Conservation (phyloP, 2,888 invertebrate genomes). For the Aporophyla lueneburgensis region DNA sequence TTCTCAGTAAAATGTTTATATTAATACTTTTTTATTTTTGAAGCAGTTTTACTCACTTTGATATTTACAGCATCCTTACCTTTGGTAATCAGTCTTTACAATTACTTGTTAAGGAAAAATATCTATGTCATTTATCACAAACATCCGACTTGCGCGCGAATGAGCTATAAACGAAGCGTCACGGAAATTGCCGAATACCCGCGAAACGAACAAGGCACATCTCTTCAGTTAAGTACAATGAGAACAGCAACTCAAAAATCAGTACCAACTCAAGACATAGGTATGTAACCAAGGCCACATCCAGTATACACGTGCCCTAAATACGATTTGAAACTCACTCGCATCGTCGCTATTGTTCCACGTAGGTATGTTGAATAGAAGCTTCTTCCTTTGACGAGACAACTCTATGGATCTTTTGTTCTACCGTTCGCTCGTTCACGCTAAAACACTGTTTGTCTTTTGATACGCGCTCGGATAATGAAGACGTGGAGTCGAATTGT, state of each 20-base stretch:
- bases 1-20: too few relatives aligned
- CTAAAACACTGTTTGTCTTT: constrained; percentile 69
- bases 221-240: too few relatives aligned
- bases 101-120: too few relatives aligned
- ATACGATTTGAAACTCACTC: constrained; percentile 55
- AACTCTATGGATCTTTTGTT: constrained; percentile 66
- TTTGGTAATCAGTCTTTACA: too few relatives aligned
- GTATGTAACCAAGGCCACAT: constrained; percentile 15
- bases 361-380: constrained; percentile 50
- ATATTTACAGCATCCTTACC: too few relatives aligned
- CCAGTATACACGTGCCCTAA: constrained; percentile 35
- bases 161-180: too few relatives aligned
- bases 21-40: too few relatives aligned
- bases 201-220: too few relatives aligned
- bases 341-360: constrained; percentile 40
- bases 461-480: constrained; percentile 56
- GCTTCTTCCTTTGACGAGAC: constrained; percentile 60
- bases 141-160: too few relatives aligned
- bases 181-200: too few relatives aligned
- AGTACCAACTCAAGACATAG: neutral
- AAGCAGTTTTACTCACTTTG: too few relatives aligned
- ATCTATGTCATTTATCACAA: too few relatives aligned
- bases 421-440: constrained; percentile 50
- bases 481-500: constrained; percentile 44
- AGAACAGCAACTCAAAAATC: neutral